Evolutionary conservation across 2,888 invertebrate species (phyloP).

Genomic region (Tiphia femorata): DNA sequence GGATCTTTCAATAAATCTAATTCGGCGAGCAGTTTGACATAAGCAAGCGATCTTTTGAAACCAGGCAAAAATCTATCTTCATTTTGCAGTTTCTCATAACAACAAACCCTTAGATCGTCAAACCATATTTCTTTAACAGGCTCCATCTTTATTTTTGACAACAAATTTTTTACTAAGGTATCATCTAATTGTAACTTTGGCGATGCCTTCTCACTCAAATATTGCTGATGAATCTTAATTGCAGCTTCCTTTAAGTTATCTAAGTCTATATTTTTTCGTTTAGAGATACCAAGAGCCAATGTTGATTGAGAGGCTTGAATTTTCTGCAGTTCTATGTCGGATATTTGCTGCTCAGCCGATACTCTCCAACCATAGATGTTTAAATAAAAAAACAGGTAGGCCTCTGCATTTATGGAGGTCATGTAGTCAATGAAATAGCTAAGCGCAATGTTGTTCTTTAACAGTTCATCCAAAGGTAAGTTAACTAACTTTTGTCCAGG

Average conservation of each 20-base stretch:
- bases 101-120: conserved; percentile 83
- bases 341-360: conserved; percentile 80
- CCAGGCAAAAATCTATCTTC: conserved; percentile 76
- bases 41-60: conserved; percentile 77
- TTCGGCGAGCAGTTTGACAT: conserved; percentile 80
- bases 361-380: conserved; percentile 79
- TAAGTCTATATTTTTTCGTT: conserved; percentile 57
- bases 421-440: conserved; percentile 85
- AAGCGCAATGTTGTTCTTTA: conserved; percentile 83
- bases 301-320: conserved; percentile 59
- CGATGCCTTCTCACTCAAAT: conserved; percentile 80
- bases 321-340: conserved; percentile 71
- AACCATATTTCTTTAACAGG: conserved; percentile 81
- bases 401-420: conserved; percentile 77
- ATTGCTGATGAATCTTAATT: conserved; percentile 81
- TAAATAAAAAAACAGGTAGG: conserved; percentile 82
- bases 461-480: conserved; percentile 78
- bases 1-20: conserved; percentile 77
- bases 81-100: conserved; percentile 74
- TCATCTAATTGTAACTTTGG: conserved; percentile 77
- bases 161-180: conserved; percentile 73
- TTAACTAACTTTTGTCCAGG: conserved; percentile 72
- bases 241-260: conserved; percentile 77
- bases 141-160: conserved; percentile 76
- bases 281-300: conserved; percentile 28